phyloP scores from a whole-genome alignment of 2,113 vertebrate species.

The Setophaga petechia region DNA sequence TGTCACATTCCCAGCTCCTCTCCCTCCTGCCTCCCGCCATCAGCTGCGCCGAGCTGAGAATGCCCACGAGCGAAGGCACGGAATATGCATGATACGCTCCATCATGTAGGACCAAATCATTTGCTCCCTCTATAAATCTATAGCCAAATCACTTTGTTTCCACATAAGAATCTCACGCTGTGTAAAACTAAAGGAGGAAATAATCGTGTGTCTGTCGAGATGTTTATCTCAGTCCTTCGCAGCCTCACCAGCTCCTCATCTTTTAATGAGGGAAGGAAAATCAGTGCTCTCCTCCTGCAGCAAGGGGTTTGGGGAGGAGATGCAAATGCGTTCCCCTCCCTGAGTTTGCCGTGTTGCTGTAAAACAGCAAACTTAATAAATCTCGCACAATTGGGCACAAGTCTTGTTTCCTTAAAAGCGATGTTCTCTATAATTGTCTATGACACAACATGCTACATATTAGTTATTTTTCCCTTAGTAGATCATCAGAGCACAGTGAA shows the following conservation, averaged over 20 bases:
- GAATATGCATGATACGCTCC: slow-evolving; percentile 65
- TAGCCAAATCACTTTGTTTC: slow-evolving; percentile 63
- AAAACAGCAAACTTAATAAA: slow-evolving; percentile 52
- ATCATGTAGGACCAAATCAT: slow-evolving; percentile 64
- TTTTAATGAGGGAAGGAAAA: slow-evolving; percentile 29
- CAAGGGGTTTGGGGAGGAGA: neutral
- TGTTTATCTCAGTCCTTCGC: slow-evolving; percentile 37
- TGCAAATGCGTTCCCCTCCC: slow-evolving; percentile 27
- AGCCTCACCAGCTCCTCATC: neutral
- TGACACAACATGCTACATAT: slow-evolving; percentile 53
- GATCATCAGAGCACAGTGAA: slow-evolving; percentile 61
- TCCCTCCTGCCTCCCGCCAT: slow-evolving; percentile 38
- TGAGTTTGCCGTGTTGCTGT: slow-evolving; percentile 40
- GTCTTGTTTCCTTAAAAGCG: slow-evolving; percentile 66
- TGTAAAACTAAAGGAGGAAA: slow-evolving; percentile 51
- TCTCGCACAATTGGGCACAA: slow-evolving; percentile 60
- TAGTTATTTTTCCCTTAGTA: slow-evolving; percentile 58
- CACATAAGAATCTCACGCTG: slow-evolving; percentile 51
- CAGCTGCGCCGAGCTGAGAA: slow-evolving; percentile 44
- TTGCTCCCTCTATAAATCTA: slow-evolving; percentile 61
- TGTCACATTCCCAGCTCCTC: slow-evolving; percentile 42
- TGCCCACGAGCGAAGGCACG: slow-evolving; percentile 50
- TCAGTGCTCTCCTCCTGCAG: neutral
- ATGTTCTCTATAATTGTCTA: slow-evolving; percentile 68
- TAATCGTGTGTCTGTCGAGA: slow-evolving; percentile 45